These are phyloP conservation scores for Mystacides longicornis DNA, from an alignment of 2,888 invertebrate species.

Conservation along the genomic window DNA sequence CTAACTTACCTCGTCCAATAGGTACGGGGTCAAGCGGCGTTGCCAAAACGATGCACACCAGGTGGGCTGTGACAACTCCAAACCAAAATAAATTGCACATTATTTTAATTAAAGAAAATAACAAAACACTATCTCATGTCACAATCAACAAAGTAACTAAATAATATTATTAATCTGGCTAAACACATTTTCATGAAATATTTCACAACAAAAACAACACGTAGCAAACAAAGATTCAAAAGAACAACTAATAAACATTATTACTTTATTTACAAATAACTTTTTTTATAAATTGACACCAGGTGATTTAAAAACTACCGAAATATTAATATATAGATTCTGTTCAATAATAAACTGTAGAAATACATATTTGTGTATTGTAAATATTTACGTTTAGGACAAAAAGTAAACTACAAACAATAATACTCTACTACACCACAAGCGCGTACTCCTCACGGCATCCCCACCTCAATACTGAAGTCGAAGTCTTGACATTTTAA, in stretches of 20 bases:
- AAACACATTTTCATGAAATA: conserved; percentile 19
- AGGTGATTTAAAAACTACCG: conserved; percentile 14
- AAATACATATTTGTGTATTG: conserved; percentile 12
- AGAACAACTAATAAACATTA: conserved; percentile 19
- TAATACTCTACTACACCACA: conserved; percentile 17
- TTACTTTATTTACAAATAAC: conserved; percentile 12
- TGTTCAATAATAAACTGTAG: conserved; percentile 11
- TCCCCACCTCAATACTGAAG: conserved; percentile 20
- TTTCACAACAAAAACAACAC: conserved; percentile 4
- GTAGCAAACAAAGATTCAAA: conserved; percentile 12
- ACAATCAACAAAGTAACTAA: conserved; percentile 15
- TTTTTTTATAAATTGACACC: conserved; percentile 15
- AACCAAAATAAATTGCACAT: conserved; percentile 23
- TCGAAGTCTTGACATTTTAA: conserved; percentile 22
- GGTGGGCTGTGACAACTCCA: conserved; percentile 20
- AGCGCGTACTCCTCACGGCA: conserved; percentile 12
- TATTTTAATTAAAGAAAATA: conserved; percentile 18
- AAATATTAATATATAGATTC: conserved; percentile 16
- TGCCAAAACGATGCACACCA: conserved; percentile 18
- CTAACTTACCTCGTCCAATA: conserved; percentile 22
- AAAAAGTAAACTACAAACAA: conserved; percentile 10
- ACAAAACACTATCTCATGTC: conserved; percentile 20
- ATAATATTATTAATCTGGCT: conserved; percentile 8
- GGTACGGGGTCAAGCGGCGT: conserved; percentile 25
- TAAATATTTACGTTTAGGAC: neutral